Percentiles rank a stretch among this genome's conserved stretches.
Evolutionary conservation across 2,797 vertebrate species (phyloP).

Genomic region (Toxotes lorentzi): DNA sequence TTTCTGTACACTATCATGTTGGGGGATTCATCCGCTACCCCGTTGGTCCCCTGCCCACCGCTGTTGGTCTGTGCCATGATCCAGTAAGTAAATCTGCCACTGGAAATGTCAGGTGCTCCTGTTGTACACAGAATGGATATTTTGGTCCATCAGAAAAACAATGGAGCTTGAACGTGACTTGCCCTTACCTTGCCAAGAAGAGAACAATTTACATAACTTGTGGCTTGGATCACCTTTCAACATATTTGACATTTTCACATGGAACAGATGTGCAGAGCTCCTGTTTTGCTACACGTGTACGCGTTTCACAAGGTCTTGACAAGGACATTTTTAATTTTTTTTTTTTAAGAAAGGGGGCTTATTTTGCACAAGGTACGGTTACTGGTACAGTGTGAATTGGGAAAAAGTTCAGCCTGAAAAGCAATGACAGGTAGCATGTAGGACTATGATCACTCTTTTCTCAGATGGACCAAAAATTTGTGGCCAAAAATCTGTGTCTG

Average conservation of each 20-base stretch:
- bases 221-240: conserved; percentile 36
- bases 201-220: conserved; percentile 48
- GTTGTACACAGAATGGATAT: conserved; percentile 69
- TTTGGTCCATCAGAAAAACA: conserved; percentile 56
- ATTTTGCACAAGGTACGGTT: conserved; percentile 11
- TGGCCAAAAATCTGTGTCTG: conserved; percentile 21
- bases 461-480: conserved; percentile 11
- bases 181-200: conserved; percentile 41
- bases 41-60: conserved; percentile 93
- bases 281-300: conserved; percentile 12
- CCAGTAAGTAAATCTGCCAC: conserved; percentile 77
- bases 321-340: conserved; percentile 58
- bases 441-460: conserved; percentile 6
- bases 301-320: conserved; percentile 68
- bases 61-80: conserved; percentile 98
- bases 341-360: background rate
- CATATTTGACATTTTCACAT: conserved; percentile 58
- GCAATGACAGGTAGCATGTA: background rate
- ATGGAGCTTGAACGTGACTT: conserved; percentile 38
- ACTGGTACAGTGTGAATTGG: conserved; percentile 14
- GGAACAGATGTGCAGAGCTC: conserved; percentile 29
- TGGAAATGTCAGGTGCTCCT: conserved; percentile 83
- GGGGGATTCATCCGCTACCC: conserved; percentile 95
- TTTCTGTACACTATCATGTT: conserved; percentile 99
- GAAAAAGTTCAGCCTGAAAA: conserved; percentile 58